Evolutionary conservation across 2,888 invertebrate genomes (phyloP).

Genomic region (Lochmaea capreae): DNA sequence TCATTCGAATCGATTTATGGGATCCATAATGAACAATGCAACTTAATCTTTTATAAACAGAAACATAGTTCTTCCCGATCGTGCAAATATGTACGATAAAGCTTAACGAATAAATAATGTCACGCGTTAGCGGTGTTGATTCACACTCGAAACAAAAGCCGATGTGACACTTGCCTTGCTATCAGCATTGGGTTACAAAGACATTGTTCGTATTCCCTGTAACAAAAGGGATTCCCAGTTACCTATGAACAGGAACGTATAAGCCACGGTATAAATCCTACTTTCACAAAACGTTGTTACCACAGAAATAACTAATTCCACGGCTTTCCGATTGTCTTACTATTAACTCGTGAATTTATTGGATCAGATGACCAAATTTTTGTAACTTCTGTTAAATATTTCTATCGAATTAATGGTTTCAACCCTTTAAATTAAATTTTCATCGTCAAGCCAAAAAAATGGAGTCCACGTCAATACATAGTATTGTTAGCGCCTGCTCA

Average conservation of each 20-base stretch:
- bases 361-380: slow-evolving; percentile 33
- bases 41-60: not conserved
- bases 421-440: no score
- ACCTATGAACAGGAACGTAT: slow-evolving; percentile 47
- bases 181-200: slow-evolving; percentile 49
- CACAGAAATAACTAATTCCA: slow-evolving; percentile 41
- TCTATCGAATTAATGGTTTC: no score
- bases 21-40: not conserved
- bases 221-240: slow-evolving; percentile 49
- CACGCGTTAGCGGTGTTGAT: slow-evolving; percentile 37
- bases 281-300: slow-evolving; percentile 46
- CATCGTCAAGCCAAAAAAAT: no score
- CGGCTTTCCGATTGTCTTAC: slow-evolving; percentile 42
- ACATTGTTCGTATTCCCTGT: slow-evolving; percentile 47
- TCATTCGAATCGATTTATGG: no score
- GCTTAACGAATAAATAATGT: slow-evolving; percentile 36
- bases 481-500: no score
- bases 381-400: slow-evolving; percentile 3
- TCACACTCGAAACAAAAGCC: slow-evolving; percentile 45
- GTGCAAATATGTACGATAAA: not conserved
- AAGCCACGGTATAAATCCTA: slow-evolving; percentile 45
- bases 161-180: slow-evolving; percentile 46
- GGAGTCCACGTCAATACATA: no score
- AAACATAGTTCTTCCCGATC: not conserved
- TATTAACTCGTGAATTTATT: slow-evolving; percentile 45